Percentiles rank a stretch among this genome's conserved stretches.
Evolutionary conservation across 2,113 vertebrate species (phyloP).

Genomic region (Pterocles gutturalis): DNA sequence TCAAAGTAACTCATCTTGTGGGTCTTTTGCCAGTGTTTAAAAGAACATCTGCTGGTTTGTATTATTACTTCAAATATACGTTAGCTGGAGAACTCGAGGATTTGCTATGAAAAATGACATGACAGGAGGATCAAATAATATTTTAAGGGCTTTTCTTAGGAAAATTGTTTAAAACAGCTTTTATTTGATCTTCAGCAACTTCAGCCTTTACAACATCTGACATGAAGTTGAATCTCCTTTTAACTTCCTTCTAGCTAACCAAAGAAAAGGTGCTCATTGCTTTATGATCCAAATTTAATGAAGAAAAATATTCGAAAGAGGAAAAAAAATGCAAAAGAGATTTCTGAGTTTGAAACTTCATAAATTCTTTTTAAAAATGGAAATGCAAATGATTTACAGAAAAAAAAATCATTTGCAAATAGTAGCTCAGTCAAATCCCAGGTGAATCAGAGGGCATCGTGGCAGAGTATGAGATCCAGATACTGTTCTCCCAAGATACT

Average conservation of each 20-base stretch:
- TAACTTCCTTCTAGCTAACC: background rate
- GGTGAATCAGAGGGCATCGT: background rate
- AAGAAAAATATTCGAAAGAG: background rate
- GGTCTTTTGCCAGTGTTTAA: background rate
- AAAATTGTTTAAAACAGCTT: background rate
- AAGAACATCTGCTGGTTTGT: background rate
- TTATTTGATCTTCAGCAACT: background rate
- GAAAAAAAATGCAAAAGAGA: background rate
- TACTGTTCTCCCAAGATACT: background rate
- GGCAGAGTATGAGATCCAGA: background rate
- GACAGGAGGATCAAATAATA: background rate
- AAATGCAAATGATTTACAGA: background rate
- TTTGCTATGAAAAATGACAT: background rate
- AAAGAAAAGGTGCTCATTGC: background rate
- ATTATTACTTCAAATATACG: background rate
- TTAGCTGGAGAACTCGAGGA: background rate
- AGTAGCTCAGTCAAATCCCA: background rate
- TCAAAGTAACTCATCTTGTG: background rate
- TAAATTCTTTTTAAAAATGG: background rate
- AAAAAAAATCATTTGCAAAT: background rate
- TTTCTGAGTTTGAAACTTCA: background rate
- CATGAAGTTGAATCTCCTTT: background rate
- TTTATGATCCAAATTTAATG: background rate
- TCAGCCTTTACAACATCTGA: background rate
- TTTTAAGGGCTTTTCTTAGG: background rate